Conservation (phyloP, 2,797 vertebrate species). For the Pseudomugil gertrudae region DNA sequence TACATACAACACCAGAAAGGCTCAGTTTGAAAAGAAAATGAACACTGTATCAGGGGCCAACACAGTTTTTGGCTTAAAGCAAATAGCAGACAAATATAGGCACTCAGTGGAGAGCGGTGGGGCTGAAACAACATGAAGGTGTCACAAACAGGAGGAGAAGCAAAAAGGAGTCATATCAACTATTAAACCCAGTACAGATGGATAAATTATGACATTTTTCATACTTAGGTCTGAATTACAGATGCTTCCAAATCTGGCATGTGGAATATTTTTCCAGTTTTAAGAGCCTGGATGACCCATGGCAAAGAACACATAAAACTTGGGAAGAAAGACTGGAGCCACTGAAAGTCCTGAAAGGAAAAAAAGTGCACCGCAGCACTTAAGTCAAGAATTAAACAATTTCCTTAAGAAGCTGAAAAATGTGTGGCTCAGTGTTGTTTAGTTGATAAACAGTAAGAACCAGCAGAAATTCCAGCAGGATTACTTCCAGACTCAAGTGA, state of each 20-base stretch:
- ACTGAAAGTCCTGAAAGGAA: slow-evolving; percentile 28
- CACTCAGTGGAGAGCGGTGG: slow-evolving; percentile 21
- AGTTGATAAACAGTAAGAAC: slow-evolving; percentile 28
- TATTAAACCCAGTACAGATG: slow-evolving; percentile 9
- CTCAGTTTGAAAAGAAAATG: slow-evolving; percentile 54
- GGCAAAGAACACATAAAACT: slow-evolving; percentile 19
- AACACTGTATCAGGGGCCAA: slow-evolving; percentile 50
- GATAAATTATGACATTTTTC: slow-evolving; percentile 4
- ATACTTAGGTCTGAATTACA: slow-evolving; percentile 15
- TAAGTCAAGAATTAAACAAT: slow-evolving; percentile 38
- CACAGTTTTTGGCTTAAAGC: slow-evolving; percentile 38
- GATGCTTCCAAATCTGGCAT: slow-evolving; percentile 30
- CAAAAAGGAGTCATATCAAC: slow-evolving; percentile 1
- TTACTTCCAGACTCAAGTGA: slow-evolving; percentile 50
- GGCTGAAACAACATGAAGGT: not conserved
- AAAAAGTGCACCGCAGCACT: slow-evolving; percentile 27
- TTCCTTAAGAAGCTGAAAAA: slow-evolving; percentile 41
- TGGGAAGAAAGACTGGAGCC: slow-evolving; percentile 32
- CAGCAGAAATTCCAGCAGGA: slow-evolving; percentile 45
- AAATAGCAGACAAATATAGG: slow-evolving; percentile 44
- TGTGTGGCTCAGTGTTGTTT: slow-evolving; percentile 14
- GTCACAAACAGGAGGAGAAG: not conserved
- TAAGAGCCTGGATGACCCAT: slow-evolving; percentile 30
- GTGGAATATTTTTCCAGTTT: slow-evolving; percentile 41
- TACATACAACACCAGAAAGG: slow-evolving; percentile 63